Base-by-base conservation (phyloP, 1,140 invertebrate species). In the Drosophila aff. region DNA sequence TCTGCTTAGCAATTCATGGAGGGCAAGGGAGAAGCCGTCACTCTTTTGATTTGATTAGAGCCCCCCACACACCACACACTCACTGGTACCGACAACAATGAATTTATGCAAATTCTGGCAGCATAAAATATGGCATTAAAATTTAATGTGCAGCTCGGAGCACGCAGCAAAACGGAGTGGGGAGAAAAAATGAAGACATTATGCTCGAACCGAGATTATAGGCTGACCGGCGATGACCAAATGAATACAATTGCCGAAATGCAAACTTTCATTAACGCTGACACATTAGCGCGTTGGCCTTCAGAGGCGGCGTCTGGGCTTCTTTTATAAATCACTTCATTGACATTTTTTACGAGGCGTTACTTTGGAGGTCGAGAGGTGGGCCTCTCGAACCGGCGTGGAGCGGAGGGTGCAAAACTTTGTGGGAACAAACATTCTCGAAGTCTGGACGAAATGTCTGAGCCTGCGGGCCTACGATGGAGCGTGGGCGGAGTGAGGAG, bases 101-200 rank as follows among this genome's bases (percentile, higher is more conserved):
- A 90, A 90, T 90, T 82, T 90, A 90, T 90, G 79, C 66, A 85
- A 78, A 90, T 90, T 90, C 75, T 76, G 74, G 64, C 62, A 69
- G 85, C 85, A 84, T 89, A 87, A 87, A 87, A 87, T 90, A 90
- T 89, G 84, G 85, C 82, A 90, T 90, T 90, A 90, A 85, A 85
- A 82, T 75, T 82, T 90, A 90, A 90, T 90, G 85, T 90, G 65
- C 86, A 75, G 69, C 79, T 82, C 50, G 16, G 46, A 31, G 75
- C 85, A 90, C 85, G 84, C 78, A 31, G 18, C 28, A 46, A 69
- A 66, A 47, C 38, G 59, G 33, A 53, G 59, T 46, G 11, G 40
- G 16, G 3, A 11, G 43, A 31, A 33, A 38, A 44, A 46, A 84
- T 84, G 38, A 84, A 84, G 81, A 84, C 81, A 83, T 83, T 83